phyloP scores from a whole-genome alignment of 2,797 vertebrate genomes.

The Sebastes trivittatus region DNA sequence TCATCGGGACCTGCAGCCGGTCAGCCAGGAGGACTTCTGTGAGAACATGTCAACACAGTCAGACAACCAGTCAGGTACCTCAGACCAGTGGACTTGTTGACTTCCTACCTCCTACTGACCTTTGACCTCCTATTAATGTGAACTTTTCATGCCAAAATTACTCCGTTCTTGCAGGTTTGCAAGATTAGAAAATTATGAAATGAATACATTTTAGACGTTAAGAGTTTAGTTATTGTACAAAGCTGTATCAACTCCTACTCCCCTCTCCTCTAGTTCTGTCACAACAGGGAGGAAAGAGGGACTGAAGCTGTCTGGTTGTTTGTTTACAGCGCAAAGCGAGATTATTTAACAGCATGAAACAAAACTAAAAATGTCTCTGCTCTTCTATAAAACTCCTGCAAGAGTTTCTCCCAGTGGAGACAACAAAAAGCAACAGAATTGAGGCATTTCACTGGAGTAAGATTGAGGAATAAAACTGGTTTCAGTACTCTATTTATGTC shows the following conservation, averaged over 20 bases:
- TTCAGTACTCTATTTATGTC: too few relatives aligned
- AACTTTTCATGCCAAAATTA: not conserved
- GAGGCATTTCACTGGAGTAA: not conserved
- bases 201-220: too few relatives aligned
- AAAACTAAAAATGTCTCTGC: not conserved
- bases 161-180: too few relatives aligned
- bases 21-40: slow-evolving; percentile 75
- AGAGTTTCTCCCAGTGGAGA: not conserved
- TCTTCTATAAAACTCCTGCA: not conserved
- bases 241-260: not conserved
- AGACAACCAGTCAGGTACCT: slow-evolving; percentile 83
- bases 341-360: not conserved
- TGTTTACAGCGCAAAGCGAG: not conserved
- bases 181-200: not conserved
- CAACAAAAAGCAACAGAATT: not conserved
- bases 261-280: too few relatives aligned
- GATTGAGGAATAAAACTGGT: not conserved
- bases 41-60: slow-evolving; percentile 79
- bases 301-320: not conserved
- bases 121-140: not conserved
- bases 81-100: too few relatives aligned
- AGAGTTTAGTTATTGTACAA: too few relatives aligned
- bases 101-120: too few relatives aligned
- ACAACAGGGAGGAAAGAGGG: not conserved
- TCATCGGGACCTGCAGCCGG: slow-evolving; percentile 44